Evolutionary conservation across 1,140 invertebrate genomes (phyloP).

Genomic region (Micrasema longulum): DNA sequence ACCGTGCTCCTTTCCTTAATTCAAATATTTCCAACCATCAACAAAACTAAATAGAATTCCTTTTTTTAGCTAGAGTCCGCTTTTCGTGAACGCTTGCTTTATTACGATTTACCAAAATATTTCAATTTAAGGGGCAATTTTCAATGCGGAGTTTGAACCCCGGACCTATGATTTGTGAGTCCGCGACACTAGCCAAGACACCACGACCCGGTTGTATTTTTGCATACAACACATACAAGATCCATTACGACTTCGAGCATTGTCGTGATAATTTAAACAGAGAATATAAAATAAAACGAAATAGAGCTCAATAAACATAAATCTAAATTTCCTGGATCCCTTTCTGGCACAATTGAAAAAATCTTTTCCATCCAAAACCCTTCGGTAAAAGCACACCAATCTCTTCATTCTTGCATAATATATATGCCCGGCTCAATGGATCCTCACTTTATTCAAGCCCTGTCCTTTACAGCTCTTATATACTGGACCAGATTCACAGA

Average conservation of each 20-base stretch:
- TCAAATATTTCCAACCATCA: too few relatives aligned
- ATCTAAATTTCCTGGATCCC: neutral
- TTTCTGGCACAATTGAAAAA: neutral
- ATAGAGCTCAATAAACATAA: neutral
- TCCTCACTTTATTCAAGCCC: conserved; percentile 31
- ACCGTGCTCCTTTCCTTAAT: too few relatives aligned
- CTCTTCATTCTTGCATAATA: conserved; percentile 11
- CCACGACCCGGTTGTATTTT: neutral
- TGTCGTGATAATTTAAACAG: neutral
- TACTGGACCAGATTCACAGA: conserved; percentile 1
- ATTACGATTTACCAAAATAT: too few relatives aligned
- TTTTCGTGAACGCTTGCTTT: too few relatives aligned
- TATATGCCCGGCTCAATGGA: conserved; percentile 10
- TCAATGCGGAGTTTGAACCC: too few relatives aligned
- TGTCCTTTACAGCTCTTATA: conserved; percentile 30
- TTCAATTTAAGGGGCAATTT: too few relatives aligned
- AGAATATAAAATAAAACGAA: neutral
- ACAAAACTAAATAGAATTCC: too few relatives aligned
- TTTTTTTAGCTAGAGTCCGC: too few relatives aligned
- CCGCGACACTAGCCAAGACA: too few relatives aligned
- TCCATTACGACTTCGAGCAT: neutral
- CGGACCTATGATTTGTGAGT: too few relatives aligned
- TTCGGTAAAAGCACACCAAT: neutral
- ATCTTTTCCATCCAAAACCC: conserved; percentile 1
- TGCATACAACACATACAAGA: neutral